Evolutionary conservation across 1,140 invertebrate species (phyloP).

Genomic region (Papilio polytes): DNA sequence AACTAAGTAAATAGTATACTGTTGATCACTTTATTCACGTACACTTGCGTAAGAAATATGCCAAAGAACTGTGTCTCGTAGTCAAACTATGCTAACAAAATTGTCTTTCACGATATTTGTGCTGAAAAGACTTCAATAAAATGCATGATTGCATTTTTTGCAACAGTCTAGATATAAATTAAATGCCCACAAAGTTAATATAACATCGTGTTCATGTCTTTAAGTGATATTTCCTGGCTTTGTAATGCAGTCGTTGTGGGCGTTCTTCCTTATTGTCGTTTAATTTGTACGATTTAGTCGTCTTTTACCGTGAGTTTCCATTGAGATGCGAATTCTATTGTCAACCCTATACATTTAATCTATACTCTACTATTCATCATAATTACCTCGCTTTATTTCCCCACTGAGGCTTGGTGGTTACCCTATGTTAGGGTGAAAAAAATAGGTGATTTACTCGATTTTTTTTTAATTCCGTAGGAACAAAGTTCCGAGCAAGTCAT

Average conservation of each 20-base stretch:
- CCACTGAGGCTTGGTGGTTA: too few relatives aligned
- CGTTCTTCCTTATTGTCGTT: slow-evolving; percentile 19
- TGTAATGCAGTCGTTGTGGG: background rate
- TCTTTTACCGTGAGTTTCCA: background rate
- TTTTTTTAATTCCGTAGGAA: too few relatives aligned
- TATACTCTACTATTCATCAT: too few relatives aligned
- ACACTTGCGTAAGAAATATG: background rate
- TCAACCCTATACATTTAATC: too few relatives aligned
- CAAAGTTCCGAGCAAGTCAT: too few relatives aligned
- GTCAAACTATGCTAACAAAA: background rate
- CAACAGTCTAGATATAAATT: background rate
- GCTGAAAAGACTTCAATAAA: background rate
- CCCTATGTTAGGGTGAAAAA: too few relatives aligned
- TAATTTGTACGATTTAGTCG: background rate
- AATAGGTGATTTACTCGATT: too few relatives aligned
- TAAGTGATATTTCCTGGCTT: background rate
- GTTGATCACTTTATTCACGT: background rate
- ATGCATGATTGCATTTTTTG: background rate
- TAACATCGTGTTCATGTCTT: slow-evolving; percentile 42
- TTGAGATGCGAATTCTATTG: too few relatives aligned
- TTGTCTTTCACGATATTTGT: background rate
- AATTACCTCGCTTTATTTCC: too few relatives aligned
- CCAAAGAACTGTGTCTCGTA: background rate
- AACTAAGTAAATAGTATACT: too few relatives aligned
- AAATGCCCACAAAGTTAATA: background rate